Conservation (phyloP, 1,140 invertebrate species). For the Phortica variegata region DNA sequence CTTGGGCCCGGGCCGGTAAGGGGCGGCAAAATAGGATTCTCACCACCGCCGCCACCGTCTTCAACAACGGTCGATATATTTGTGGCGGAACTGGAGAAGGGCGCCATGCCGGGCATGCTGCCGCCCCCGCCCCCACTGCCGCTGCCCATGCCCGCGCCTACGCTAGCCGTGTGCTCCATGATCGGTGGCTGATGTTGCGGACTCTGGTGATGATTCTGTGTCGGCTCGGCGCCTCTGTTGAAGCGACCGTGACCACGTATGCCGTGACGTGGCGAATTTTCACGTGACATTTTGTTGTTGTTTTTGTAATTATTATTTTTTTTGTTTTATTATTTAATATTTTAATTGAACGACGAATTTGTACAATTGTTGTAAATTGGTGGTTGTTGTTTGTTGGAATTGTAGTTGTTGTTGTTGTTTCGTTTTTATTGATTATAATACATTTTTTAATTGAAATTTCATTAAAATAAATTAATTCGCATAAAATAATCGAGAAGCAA, state of each 20-base stretch:
- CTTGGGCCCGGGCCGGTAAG: conserved; percentile 63
- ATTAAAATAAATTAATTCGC: conserved; percentile 40
- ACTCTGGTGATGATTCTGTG: conserved; percentile 12
- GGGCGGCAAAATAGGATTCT: conserved; percentile 43
- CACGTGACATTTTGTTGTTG: conserved; percentile 45
- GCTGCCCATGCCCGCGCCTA: neutral
- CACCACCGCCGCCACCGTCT: conserved; percentile 30
- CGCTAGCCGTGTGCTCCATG: conserved; percentile 44
- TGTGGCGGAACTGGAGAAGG: conserved; percentile 46
- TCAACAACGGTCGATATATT: conserved; percentile 47
- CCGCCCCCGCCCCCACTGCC: neutral
- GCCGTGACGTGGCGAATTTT: conserved; percentile 53
- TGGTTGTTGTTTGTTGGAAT: neutral
- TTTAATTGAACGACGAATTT: neutral
- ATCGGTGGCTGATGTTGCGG: conserved; percentile 41
- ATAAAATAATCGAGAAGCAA: conserved; percentile 52
- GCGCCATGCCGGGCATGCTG: too few relatives aligned
- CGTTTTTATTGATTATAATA: conserved; percentile 9
- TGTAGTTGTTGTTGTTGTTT: conserved; percentile 10
- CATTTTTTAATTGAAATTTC: conserved; percentile 20
- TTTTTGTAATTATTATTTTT: conserved; percentile 27
- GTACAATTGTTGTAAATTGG: neutral
- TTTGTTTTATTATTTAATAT: conserved; percentile 6
- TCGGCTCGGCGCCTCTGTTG: conserved; percentile 31
- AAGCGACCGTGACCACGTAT: conserved; percentile 44